These are phyloP conservation scores for Malacosoma neustria DNA, from an alignment of 2,888 invertebrate genomes.

Conservation along the genomic window DNA sequence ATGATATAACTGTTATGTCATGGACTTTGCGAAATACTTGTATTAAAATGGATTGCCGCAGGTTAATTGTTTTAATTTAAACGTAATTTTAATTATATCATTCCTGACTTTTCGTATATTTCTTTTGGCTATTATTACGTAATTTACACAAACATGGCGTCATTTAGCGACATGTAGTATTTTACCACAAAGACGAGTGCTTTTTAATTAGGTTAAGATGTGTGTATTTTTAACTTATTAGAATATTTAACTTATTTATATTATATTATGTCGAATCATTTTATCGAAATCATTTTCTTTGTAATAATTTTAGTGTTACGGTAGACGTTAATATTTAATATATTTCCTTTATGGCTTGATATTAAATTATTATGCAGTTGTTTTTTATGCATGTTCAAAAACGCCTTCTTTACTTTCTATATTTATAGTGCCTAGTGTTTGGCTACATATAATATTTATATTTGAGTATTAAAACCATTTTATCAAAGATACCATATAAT, in stretches of 20 bases:
- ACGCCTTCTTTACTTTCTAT: conserved; percentile 59
- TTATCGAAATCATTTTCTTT: conserved; percentile 67
- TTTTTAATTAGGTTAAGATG: conserved; percentile 72
- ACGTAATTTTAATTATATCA: conserved; percentile 49
- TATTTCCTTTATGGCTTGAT: conserved; percentile 66
- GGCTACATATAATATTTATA: conserved; percentile 33
- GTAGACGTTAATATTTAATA: conserved; percentile 71
- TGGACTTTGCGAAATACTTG: not conserved
- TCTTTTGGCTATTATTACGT: conserved; percentile 46
- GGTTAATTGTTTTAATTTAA: conserved; percentile 53
- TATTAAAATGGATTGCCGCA: not conserved
- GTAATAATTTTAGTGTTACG: conserved; percentile 69
- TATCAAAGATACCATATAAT: conserved; percentile 13
- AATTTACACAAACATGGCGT: conserved; percentile 26
- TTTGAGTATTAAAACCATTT: not conserved
- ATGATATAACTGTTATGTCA: no score
- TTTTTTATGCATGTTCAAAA: conserved; percentile 52
- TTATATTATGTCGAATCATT: conserved; percentile 67
- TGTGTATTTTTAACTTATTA: conserved; percentile 75
- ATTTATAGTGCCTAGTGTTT: conserved; percentile 60
- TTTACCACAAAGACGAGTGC: conserved; percentile 57
- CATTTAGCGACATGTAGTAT: conserved; percentile 26
- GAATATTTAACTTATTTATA: conserved; percentile 75
- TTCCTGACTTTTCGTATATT: conserved; percentile 52
- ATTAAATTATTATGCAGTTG: conserved; percentile 61